Evolutionary conservation across 2,797 vertebrate genomes (phyloP).

Genomic region (Helostoma temminkii): DNA sequence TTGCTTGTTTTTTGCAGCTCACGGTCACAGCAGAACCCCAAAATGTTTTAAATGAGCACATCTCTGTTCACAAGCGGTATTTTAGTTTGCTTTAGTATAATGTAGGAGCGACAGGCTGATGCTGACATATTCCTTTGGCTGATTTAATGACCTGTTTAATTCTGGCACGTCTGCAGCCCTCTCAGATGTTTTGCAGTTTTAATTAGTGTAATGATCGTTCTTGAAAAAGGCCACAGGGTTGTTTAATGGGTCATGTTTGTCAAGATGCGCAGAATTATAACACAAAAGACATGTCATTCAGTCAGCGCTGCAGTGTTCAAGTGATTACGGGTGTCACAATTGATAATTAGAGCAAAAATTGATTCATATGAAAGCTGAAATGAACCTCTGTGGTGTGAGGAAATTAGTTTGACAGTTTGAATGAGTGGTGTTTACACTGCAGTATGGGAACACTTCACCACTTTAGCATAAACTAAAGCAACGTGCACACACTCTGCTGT

Average conservation of each 20-base stretch:
- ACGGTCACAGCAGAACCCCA: not conserved
- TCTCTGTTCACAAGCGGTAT: constrained; percentile 17
- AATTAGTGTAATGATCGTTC: constrained; percentile 85
- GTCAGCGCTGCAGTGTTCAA: constrained; percentile 74
- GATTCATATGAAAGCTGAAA: constrained; percentile 81
- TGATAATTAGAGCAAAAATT: constrained; percentile 81
- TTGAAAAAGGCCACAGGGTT: constrained; percentile 82
- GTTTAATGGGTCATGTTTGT: constrained; percentile 86
- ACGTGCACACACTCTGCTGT: constrained; percentile 33
- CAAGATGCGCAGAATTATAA: constrained; percentile 85
- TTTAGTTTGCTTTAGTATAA: constrained; percentile 37
- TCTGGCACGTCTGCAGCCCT: constrained; percentile 73
- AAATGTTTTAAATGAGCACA: not conserved
- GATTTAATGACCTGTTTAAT: constrained; percentile 86
- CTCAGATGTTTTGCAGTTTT: constrained; percentile 84
- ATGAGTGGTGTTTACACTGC: constrained; percentile 68
- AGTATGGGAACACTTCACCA: constrained; percentile 49
- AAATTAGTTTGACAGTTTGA: constrained; percentile 79
- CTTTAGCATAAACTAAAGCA: constrained; percentile 40
- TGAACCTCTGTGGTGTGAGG: constrained; percentile 75
- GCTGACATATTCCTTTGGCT: constrained; percentile 78
- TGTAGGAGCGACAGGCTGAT: constrained; percentile 67
- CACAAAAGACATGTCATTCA: constrained; percentile 84
- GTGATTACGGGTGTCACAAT: constrained; percentile 83
- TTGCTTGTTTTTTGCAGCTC: constrained; percentile 11